Evolutionary conservation across 2,888 invertebrate genomes (phyloP), one percentile per base, ranked within the genome.

Genomic region (Phoronis australis): DNA sequence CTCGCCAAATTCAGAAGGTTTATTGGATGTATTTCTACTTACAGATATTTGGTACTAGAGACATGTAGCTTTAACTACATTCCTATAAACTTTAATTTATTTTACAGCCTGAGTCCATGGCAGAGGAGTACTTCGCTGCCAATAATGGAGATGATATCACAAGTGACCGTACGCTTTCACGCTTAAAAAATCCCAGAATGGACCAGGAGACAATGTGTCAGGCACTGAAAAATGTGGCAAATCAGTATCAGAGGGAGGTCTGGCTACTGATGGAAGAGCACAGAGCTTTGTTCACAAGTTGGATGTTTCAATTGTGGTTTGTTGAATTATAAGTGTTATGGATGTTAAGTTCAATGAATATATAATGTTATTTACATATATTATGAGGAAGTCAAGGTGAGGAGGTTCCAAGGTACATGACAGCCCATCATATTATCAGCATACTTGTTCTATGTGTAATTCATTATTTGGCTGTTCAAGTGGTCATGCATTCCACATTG

Each of bases 241-340:
- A 51, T 3, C 51, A 51, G n/a, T 72, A 72, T 46, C 38, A 37
- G 3, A 51, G 48, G 4, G 67, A 72, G 40, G 55, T 64, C 48
- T 42, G 50, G 23, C 51, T 46, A 4, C 61, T 75, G 50, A 59
- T 62, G 22, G 47, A 62, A 6, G 64, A 65, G 45, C 61, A 71
- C 47, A 26, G 52, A 15, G 47, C 47, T 1, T 50, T 62, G 38
- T 75, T 73, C 46, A 51, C 52, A 23, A 59, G 61, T 25, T 75
- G 75, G 75, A 73, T 75, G 72, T 66, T 64, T 31, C 62, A 64
- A 5, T 57, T 75, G 58, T 69, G 71, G 75, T 73, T 50, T 44
- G 61, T 47, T 5, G 22, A 12, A n/a, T 12, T 35, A 35, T 35
- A 35, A 35, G 9, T 12, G 9, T 9, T n/a, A 35, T 12, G 9